A percentile compares a stretch with the other conserved stretches of the same genome.
Evolutionary conservation across 2,113 vertebrate species (phyloP).

Genomic region (Syngnathus scovelli): DNA sequence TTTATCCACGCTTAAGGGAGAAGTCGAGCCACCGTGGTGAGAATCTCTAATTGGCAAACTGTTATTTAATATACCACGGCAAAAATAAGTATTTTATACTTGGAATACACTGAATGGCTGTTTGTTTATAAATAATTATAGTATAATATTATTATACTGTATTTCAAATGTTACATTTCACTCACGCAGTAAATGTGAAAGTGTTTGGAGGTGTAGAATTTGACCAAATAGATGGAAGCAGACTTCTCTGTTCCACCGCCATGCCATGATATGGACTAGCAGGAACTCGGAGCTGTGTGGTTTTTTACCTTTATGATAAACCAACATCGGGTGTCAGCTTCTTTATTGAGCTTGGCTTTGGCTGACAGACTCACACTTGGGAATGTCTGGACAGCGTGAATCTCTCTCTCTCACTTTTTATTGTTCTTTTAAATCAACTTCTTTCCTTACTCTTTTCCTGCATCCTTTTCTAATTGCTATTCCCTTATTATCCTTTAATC

Average conservation of each 20-base stretch:
- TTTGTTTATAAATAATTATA: no score
- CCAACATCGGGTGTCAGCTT: slow-evolving; percentile 29
- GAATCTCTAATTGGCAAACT: slow-evolving; percentile 29
- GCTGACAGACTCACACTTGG: slow-evolving; percentile 41
- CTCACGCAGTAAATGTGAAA: neutral
- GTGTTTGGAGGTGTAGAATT: neutral
- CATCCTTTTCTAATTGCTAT: slow-evolving; percentile 11
- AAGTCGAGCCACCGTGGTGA: slow-evolving; percentile 14
- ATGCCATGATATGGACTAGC: slow-evolving; percentile 27
- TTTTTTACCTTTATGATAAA: slow-evolving; percentile 48
- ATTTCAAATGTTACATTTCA: neutral
- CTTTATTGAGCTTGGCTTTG: slow-evolving; percentile 63
- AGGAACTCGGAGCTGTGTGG: slow-evolving; percentile 44
- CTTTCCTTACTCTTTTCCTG: neutral
- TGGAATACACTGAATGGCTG: neutral
- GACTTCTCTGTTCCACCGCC: slow-evolving; percentile 19
- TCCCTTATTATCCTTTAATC: slow-evolving; percentile 14
- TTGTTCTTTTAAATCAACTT: slow-evolving; percentile 20
- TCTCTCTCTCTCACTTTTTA: slow-evolving; percentile 29
- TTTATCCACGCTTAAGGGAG: slow-evolving; percentile 18
- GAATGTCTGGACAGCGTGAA: slow-evolving; percentile 35
- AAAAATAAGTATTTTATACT: neutral
- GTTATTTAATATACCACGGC: slow-evolving; percentile 17
- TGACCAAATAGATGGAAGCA: slow-evolving; percentile 18
- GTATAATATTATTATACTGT: no score